Evolutionary conservation across 2,113 vertebrate genomes (phyloP).

Genomic region (Conger conger): DNA sequence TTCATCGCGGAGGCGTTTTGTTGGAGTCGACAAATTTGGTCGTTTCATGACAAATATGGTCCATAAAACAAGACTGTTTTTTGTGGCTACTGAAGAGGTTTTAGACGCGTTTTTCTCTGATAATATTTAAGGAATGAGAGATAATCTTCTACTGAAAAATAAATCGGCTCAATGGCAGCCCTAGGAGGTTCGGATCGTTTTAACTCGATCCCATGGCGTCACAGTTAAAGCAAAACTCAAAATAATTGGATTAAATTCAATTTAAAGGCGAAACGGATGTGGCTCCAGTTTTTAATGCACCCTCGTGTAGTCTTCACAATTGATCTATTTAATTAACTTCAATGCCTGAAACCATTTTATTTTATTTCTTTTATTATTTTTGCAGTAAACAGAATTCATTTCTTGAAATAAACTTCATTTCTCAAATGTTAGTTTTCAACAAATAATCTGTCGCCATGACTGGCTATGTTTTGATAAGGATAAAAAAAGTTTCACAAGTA

Average conservation of each 20-base stretch:
- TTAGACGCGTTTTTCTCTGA: conserved; percentile 1
- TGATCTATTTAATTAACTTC: conserved; percentile 1
- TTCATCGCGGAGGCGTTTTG: background rate
- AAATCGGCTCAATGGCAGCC: conserved; percentile 29
- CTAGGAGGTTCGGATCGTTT: conserved; percentile 42
- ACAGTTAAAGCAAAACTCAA: conserved; percentile 62
- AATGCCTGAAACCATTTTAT: background rate
- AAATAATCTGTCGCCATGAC: background rate
- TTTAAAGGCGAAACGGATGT: conserved; percentile 63
- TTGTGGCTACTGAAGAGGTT: background rate
- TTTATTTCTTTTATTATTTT: no score
- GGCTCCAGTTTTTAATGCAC: conserved; percentile 45
- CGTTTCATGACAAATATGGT: background rate
- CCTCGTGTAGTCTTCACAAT: background rate
- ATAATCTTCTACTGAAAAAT: conserved; percentile 10
- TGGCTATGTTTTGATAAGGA: background rate
- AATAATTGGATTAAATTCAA: conserved; percentile 80
- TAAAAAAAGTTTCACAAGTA: background rate
- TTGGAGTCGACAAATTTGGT: background rate
- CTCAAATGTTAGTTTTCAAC: background rate
- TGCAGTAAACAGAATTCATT: background rate
- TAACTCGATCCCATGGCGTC: conserved; percentile 58
- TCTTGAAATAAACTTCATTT: background rate
- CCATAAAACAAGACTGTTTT: background rate
- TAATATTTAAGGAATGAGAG: background rate